Conservation (phyloP, 2,797 vertebrate genomes). For the Cuculus canorus region DNA sequence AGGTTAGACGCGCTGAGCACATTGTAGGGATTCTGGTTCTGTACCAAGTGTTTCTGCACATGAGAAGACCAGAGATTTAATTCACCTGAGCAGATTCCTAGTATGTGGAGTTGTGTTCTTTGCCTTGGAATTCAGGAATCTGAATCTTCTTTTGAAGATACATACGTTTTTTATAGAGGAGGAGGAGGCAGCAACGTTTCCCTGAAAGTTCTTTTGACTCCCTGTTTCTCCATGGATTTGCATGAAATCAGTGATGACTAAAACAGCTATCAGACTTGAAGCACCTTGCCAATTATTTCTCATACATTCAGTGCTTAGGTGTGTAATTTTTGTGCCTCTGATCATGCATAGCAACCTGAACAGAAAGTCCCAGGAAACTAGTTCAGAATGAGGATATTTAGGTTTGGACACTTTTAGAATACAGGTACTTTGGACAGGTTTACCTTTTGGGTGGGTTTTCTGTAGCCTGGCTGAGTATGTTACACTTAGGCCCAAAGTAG, state of each 20-base stretch:
- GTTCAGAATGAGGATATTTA: not conserved
- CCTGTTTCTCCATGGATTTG: not conserved
- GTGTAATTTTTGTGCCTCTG: not conserved
- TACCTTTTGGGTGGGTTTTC: not conserved
- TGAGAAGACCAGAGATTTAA: not conserved
- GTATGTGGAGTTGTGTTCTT: not conserved
- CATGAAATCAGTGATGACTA: not conserved
- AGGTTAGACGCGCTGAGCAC: not conserved
- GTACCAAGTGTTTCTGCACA: not conserved
- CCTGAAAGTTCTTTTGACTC: not conserved
- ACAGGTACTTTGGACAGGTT: not conserved
- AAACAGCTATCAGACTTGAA: not conserved
- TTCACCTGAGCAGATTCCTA: not conserved
- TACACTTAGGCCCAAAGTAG: not conserved
- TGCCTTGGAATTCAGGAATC: not conserved
- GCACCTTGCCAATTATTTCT: not conserved
- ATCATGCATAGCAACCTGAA: not conserved
- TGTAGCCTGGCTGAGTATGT: not conserved
- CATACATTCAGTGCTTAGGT: not conserved
- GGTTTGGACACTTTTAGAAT: not conserved
- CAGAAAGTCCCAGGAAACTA: not conserved
- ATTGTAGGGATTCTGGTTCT: not conserved
- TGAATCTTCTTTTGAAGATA: not conserved
- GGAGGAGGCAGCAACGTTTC: not conserved
- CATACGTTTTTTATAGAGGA: not conserved